phyloP scores from a whole-genome alignment of 2,113 vertebrate genomes.

The Pterophyllum scalare region DNA sequence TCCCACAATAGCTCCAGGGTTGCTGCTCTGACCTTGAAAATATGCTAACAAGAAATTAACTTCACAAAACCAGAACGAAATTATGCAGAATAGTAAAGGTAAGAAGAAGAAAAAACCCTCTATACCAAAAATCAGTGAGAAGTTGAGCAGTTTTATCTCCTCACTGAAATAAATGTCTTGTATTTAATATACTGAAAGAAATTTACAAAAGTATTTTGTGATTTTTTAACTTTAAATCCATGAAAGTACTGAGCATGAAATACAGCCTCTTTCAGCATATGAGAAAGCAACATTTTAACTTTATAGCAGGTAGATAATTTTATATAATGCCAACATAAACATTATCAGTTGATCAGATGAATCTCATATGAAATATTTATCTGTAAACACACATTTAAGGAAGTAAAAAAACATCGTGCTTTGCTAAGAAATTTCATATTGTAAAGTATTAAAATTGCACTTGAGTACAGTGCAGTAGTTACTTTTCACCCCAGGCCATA shows the following conservation, averaged over 20 bases:
- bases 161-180: not conserved
- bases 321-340: not conserved
- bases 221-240: not conserved
- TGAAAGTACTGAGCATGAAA: not conserved
- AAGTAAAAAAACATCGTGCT: not conserved
- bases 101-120: not conserved
- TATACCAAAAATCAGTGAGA: not conserved
- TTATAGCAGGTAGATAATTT: not conserved
- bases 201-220: not conserved
- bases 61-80: not conserved
- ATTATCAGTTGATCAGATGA: not conserved
- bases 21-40: conserved; percentile 31
- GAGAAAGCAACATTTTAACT: no score
- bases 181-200: not conserved
- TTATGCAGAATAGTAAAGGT: not conserved
- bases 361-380: no score
- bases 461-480: not conserved
- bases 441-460: not conserved
- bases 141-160: not conserved
- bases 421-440: not conserved
- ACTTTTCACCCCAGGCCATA: not conserved
- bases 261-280: not conserved
- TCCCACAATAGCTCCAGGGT: conserved; percentile 43
- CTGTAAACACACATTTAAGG: no score
- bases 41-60: conserved; percentile 12